Evolutionary conservation across 2,797 vertebrate species (phyloP).

Genomic region (Benthosema pterotum): DNA sequence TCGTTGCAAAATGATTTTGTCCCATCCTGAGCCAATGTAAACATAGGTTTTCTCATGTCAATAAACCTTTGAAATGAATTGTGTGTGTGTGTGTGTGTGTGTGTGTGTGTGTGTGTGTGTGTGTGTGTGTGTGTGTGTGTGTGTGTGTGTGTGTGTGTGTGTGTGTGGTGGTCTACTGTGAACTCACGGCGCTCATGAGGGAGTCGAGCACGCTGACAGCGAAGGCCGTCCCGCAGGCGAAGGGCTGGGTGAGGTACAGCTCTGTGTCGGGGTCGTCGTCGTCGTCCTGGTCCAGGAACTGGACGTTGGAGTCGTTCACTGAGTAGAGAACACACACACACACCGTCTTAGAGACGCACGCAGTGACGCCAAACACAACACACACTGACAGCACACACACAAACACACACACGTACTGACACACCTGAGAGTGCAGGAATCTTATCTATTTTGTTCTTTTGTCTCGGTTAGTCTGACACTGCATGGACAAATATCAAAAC

Average conservation of each 20-base stretch:
- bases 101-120: too few relatives aligned
- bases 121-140: too few relatives aligned
- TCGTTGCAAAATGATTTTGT: too few relatives aligned
- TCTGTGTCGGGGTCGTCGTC: constrained; percentile 99
- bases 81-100: too few relatives aligned
- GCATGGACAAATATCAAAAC: too few relatives aligned
- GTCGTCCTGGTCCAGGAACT: constrained; percentile 99
- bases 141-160: neutral
- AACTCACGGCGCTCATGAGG: constrained; percentile 97
- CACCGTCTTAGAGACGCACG: constrained; percentile 42
- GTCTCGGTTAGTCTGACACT: neutral
- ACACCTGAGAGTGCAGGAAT: constrained; percentile 43
- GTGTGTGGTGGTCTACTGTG: constrained; percentile 3
- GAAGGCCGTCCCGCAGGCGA: constrained; percentile 96
- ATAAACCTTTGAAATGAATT: too few relatives aligned
- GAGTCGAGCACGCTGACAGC: constrained; percentile 98
- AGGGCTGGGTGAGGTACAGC: constrained; percentile 98
- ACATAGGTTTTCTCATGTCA: too few relatives aligned
- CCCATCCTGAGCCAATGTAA: too few relatives aligned
- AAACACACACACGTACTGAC: neutral
- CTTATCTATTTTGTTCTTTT: too few relatives aligned
- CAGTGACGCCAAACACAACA: constrained; percentile 9
- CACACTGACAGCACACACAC: too few relatives aligned
- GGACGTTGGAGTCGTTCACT: constrained; percentile 99
- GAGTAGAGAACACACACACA: constrained; percentile 55